Conservation (phyloP, 2,888 invertebrate species). For the Dysmachus trigonus region DNA sequence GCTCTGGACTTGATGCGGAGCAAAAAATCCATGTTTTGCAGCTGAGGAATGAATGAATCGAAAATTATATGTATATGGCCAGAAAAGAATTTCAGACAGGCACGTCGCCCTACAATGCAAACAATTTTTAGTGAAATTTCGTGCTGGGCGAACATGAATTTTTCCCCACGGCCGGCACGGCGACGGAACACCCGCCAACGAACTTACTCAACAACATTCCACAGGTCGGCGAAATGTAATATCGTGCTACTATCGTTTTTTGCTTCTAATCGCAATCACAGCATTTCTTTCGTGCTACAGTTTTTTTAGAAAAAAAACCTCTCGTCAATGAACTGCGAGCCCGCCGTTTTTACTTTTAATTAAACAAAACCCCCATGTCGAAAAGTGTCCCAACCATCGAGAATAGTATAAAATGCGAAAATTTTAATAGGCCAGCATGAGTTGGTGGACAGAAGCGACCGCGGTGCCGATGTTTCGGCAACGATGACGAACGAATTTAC, state of each 20-base stretch:
- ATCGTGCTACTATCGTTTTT: background rate
- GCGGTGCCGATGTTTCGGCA: background rate
- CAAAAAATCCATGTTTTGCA: background rate
- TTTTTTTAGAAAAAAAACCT: background rate
- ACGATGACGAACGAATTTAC: background rate
- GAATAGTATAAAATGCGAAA: slow-evolving; percentile 61
- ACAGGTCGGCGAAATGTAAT: background rate
- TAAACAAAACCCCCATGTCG: background rate
- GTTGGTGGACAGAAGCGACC: background rate
- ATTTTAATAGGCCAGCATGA: slow-evolving; percentile 58
- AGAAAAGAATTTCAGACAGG: background rate
- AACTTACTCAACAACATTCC: too few relatives aligned
- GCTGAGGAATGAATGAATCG: background rate
- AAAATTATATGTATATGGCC: too few relatives aligned
- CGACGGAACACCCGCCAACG: too few relatives aligned
- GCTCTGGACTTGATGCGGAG: background rate
- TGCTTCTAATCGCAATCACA: background rate
- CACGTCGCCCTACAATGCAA: slow-evolving; percentile 56
- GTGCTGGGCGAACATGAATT: slow-evolving; percentile 63
- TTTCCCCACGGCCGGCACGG: background rate
- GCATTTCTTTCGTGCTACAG: background rate
- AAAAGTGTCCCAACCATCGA: slow-evolving; percentile 55
- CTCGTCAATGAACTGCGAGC: background rate
- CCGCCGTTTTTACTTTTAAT: background rate
- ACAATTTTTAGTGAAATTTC: slow-evolving; percentile 66